Conservation (phyloP, 1,140 invertebrate genomes). For the Homalodisca vitripennis region DNA sequence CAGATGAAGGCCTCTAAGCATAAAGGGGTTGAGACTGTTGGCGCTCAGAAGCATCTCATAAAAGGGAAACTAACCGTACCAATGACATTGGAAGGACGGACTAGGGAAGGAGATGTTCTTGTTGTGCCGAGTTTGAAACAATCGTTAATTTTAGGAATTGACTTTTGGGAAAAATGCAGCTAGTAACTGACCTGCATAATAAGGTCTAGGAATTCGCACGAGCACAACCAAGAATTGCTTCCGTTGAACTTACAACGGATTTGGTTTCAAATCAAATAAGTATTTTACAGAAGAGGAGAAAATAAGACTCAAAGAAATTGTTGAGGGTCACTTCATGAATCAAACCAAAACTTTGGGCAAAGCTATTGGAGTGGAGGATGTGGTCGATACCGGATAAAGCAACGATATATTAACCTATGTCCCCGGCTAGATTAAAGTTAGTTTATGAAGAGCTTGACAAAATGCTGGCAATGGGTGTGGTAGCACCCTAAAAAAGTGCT, state of each 20-base stretch:
- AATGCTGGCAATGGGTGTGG: not conserved
- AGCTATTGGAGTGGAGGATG: not conserved
- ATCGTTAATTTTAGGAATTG: not conserved
- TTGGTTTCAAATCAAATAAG: not conserved
- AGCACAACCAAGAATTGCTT: not conserved
- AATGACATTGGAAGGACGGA: not conserved
- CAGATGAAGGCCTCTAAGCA: not conserved
- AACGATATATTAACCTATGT: not conserved
- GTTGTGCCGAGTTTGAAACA: not conserved
- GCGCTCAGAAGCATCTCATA: not conserved
- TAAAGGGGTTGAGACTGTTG: not conserved
- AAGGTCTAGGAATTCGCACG: not conserved
- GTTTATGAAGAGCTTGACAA: not conserved
- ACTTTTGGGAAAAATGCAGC: not conserved
- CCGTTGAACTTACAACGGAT: not conserved
- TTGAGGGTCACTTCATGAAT: not conserved
- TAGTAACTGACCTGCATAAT: not conserved
- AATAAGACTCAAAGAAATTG: not conserved
- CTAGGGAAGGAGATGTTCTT: not conserved
- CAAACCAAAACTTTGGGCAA: not conserved
- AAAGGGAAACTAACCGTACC: not conserved
- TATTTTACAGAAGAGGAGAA: not conserved
- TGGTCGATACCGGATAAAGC: not conserved
- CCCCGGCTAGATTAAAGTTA: not conserved
- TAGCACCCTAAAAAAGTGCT: not conserved